Conservation (phyloP, 53 echinoderm and acorn worm genomes). For the Holothuria scabra region DNA sequence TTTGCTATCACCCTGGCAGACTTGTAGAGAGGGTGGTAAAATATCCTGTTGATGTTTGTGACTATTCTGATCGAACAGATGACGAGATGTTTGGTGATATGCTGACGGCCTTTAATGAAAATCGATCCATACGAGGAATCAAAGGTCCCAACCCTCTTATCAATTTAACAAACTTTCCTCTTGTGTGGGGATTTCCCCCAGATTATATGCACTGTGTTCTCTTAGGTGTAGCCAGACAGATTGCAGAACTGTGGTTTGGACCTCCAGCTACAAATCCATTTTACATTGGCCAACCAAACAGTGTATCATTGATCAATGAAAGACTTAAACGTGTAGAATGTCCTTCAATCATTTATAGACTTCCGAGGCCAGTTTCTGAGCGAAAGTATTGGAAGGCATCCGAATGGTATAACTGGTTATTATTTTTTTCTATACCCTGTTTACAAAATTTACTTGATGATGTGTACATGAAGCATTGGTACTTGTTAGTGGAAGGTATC, state of each 20-base stretch:
- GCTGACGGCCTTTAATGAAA: conserved; percentile 45
- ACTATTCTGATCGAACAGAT: conserved; percentile 43
- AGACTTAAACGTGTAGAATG: background rate
- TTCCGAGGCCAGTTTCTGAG: conserved; percentile 39
- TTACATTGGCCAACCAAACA: conserved; percentile 58
- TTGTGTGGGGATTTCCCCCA: conserved; percentile 55
- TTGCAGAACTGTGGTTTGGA: conserved; percentile 60
- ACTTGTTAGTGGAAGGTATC: conserved; percentile 48
- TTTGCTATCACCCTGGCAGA: conserved; percentile 62
- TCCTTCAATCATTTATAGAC: conserved; percentile 11
- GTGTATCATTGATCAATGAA: background rate
- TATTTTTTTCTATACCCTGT: conserved; percentile 15
- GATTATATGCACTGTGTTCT: conserved; percentile 65
- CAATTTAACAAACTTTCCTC: conserved; percentile 43
- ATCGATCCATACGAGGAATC: conserved; percentile 52
- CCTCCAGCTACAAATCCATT: conserved; percentile 44
- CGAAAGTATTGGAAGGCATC: conserved; percentile 60
- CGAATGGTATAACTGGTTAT: conserved; percentile 58
- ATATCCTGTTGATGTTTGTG: conserved; percentile 56
- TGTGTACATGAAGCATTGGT: conserved; percentile 38
- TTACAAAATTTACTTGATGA: background rate
- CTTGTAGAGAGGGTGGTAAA: conserved; percentile 24
- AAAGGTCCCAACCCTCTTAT: conserved; percentile 56
- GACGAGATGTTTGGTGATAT: conserved; percentile 52
- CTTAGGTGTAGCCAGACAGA: conserved; percentile 57